These are phyloP conservation scores for Cheilosia impressa DNA, from an alignment of 2,888 invertebrate genomes.

Conservation along the genomic window DNA sequence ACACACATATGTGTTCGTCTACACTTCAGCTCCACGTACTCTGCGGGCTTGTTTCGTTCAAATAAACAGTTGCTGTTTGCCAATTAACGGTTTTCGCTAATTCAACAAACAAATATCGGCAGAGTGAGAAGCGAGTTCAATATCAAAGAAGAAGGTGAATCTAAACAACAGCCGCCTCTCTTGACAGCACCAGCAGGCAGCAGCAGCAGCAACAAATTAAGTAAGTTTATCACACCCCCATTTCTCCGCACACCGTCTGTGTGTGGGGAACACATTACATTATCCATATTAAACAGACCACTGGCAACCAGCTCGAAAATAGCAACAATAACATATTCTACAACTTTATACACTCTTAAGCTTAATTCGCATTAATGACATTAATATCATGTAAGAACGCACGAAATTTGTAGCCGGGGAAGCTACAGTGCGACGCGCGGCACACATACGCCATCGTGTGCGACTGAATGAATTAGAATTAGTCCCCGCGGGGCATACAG, in stretches of 20 bases:
- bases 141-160: conserved; percentile 43
- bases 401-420: conserved; percentile 37
- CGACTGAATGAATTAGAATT: conserved; percentile 52
- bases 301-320: conserved; percentile 34
- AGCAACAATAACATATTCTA: conserved; percentile 48
- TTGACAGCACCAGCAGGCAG: conserved; percentile 16
- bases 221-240: conserved; percentile 57
- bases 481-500: conserved; percentile 7
- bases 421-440: conserved; percentile 26
- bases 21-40: not conserved
- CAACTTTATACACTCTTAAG: conserved; percentile 63
- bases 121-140: conserved; percentile 8
- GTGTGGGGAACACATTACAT: conserved; percentile 22
- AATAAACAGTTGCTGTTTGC: conserved; percentile 61
- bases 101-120: conserved; percentile 35
- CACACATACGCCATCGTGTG: conserved; percentile 48
- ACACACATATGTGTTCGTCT: conserved; percentile 1
- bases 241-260: conserved; percentile 13
- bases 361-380: conserved; percentile 69
- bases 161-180: conserved; percentile 45
- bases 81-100: conserved; percentile 64
- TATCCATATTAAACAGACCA: conserved; percentile 36
- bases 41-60: conserved; percentile 39
- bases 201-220: conserved; percentile 45
- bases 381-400: conserved; percentile 66